Percentiles rank a stretch among this genome's conserved stretches.
Conservation (phyloP, 1,140 invertebrate species). For the Cydia amplana region DNA sequence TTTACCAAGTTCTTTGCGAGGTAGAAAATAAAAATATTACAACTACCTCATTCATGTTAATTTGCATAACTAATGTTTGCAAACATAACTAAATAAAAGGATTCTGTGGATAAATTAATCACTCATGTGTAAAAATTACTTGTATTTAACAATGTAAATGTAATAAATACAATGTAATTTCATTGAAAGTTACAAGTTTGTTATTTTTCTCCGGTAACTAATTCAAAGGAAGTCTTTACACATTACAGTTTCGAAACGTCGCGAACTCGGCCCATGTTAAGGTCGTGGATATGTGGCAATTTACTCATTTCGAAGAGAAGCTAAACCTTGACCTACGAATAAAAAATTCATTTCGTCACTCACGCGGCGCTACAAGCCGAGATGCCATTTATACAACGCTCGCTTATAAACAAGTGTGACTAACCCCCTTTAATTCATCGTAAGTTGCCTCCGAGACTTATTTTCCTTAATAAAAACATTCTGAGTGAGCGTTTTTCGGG, state of each 20-base stretch:
- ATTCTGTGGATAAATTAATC: neutral
- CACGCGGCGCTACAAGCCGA: constrained; percentile 38
- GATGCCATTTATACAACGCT: constrained; percentile 7
- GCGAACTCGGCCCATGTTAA: constrained; percentile 66
- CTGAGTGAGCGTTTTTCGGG: neutral
- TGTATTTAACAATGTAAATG: no score
- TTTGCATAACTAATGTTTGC: neutral
- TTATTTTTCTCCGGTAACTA: neutral
- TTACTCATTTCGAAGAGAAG: constrained; percentile 78
- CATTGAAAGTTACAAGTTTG: neutral
- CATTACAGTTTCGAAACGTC: constrained; percentile 56
- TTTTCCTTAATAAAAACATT: constrained; percentile 22
- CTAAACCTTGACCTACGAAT: constrained; percentile 77
- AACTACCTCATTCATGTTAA: neutral
- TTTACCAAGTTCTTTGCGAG: constrained; percentile 39
- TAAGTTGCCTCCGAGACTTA: neutral
- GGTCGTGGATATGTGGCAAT: constrained; percentile 75
- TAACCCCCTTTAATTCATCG: constrained; percentile 17
- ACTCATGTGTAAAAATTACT: neutral
- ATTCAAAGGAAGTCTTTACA: constrained; percentile 14
- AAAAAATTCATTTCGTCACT: constrained; percentile 70
- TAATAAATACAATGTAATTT: neutral
- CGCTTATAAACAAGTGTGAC: constrained; percentile 26
- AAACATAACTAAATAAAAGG: neutral
- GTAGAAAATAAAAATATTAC: neutral